Conservation (phyloP, 2,888 invertebrate genomes). For the Scaptomyza cyrtandrae region DNA sequence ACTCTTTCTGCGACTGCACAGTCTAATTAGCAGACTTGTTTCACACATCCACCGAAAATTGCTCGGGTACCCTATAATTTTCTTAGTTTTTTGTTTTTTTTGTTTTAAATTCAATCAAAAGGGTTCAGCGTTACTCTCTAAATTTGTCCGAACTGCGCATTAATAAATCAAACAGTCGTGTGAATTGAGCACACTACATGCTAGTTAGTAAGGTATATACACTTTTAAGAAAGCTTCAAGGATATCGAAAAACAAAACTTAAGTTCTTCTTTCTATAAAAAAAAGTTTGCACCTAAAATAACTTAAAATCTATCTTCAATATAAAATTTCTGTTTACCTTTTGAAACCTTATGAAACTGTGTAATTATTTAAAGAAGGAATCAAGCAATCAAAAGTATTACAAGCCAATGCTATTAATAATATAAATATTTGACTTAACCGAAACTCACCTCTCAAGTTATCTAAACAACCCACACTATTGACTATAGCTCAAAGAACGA, state of each 20-base stretch:
- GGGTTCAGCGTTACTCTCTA: conserved; percentile 38
- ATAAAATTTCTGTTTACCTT: too few relatives aligned
- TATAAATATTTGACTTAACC: conserved; percentile 20
- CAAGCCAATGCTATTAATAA: not conserved
- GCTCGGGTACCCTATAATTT: conserved; percentile 69
- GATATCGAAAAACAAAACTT: too few relatives aligned
- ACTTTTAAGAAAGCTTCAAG: not conserved
- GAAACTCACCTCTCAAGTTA: not conserved
- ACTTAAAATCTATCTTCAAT: too few relatives aligned
- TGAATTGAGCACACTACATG: conserved; percentile 64
- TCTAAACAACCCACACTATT: conserved; percentile 30
- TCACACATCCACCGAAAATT: conserved; percentile 73
- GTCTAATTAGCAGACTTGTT: conserved; percentile 72
- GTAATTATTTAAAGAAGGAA: not conserved
- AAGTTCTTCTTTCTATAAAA: too few relatives aligned
- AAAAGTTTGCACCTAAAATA: too few relatives aligned
- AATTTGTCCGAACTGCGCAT: conserved; percentile 48
- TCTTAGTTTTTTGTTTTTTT: conserved; percentile 36
- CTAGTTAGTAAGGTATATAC: conserved; percentile 26
- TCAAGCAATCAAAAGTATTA: not conserved
- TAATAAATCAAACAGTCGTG: conserved; percentile 80
- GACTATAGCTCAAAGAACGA: conserved; percentile 38
- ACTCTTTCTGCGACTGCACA: conserved; percentile 16
- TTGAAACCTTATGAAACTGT: not conserved
- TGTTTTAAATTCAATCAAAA: conserved; percentile 64